Base-by-base conservation (phyloP, 2,888 invertebrate genomes). In the Pristionchus exspectatus region DNA sequence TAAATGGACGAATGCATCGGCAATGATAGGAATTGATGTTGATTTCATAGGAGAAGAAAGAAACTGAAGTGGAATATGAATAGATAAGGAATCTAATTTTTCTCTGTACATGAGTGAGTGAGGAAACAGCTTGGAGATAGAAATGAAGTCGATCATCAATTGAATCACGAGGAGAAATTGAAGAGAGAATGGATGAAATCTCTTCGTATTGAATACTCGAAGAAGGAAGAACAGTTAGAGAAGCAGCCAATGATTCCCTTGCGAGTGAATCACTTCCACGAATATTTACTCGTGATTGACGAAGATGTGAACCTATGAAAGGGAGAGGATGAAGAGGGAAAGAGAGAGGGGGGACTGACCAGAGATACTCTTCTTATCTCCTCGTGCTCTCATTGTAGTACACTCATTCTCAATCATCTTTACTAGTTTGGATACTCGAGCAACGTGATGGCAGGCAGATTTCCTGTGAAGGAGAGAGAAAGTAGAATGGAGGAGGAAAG, bases 1-100 rank as follows among this genome's bases (percentile, higher is more conserved):
- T 90, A 93, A 92, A 90, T 94, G 92, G 38, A 94, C 91, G 54
- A 93, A 91, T 7, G 93, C 93, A 74, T 94, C 93, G 24, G 93
- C 93, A 66, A 94, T 91, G 12, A 94, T 88, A 1, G 92, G 91
- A 14, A 94, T 74, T n/a, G 77, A 24, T 30, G 88, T 30, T 16
- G 77, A 38, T 21, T 27, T 56, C 4, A 88, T 77, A 30, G 74
- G 21, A 56, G 88, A 33, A 5, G 88, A 88, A 24, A 88, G 88
- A 56, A 24, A 27, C 74, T 77, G 56, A 88, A 74, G 4, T 63
- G 21, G n/a, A 7, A 50, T 50, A 50, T 50, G 12, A 50, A 50
- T 50, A 50, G 44, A 50, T 9, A 50, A 50, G 10, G 44, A 50
- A 50, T 50, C 3, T 50, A 50, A 9, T 50, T 50, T n/a, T 0